phyloP scores from a whole-genome alignment of 2,113 vertebrate genomes.

The Vicugna pacos region DNA sequence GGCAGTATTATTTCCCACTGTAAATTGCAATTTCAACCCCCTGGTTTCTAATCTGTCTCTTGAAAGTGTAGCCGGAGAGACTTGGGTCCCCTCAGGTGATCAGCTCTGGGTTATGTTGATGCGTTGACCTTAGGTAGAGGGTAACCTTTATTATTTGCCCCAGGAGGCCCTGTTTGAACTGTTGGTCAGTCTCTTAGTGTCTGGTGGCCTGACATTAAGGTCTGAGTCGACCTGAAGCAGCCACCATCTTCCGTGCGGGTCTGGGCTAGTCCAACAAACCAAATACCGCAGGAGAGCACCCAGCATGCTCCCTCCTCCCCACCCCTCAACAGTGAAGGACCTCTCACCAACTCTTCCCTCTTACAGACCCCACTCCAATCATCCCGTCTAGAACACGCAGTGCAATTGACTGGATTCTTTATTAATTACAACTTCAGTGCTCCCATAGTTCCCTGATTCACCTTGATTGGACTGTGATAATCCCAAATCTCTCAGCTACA shows the following conservation, averaged over 20 bases:
- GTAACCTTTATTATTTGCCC: background rate
- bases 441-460: no score
- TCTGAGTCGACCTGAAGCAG: background rate
- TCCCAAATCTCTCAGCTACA: background rate
- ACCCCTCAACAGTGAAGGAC: background rate
- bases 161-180: background rate
- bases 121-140: background rate
- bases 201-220: background rate
- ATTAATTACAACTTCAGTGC: background rate
- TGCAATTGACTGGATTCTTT: background rate
- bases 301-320: rapidly evolving
- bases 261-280: background rate
- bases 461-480: background rate
- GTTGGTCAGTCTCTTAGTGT: background rate
- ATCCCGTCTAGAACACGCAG: background rate
- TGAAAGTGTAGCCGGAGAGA: no score
- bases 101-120: background rate
- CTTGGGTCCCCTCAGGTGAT: no score
- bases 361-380: background rate
- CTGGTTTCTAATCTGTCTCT: background rate
- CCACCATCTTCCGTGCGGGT: background rate
- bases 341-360: background rate
- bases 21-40: background rate
- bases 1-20: background rate
- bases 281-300: rapidly evolving